Conservation (phyloP, 2,113 vertebrate species). For the Notechis scutatus region DNA sequence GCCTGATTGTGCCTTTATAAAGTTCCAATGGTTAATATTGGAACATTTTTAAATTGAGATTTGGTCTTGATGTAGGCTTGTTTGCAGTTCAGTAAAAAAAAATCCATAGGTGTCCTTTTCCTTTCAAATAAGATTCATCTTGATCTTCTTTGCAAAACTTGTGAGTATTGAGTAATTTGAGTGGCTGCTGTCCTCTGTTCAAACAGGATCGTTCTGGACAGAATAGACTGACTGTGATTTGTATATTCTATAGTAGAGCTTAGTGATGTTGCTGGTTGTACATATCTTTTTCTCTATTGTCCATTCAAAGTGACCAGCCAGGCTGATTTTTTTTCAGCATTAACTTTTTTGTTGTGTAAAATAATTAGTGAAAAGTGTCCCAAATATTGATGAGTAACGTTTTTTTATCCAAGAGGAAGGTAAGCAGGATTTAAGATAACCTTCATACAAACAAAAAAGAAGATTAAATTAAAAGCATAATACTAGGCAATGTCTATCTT, state of each 20-base stretch:
- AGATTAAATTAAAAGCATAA: background rate
- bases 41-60: background rate
- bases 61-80: background rate
- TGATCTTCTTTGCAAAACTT: background rate
- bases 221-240: background rate
- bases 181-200: background rate
- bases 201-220: background rate
- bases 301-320: background rate
- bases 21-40: background rate
- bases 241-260: background rate
- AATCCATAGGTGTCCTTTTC: background rate
- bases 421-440: background rate
- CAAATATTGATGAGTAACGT: background rate
- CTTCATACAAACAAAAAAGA: background rate
- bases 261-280: background rate
- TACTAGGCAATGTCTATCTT: background rate
- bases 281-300: background rate
- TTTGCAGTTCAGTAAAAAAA: background rate
- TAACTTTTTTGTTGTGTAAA: rapidly evolving
- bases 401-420: background rate
- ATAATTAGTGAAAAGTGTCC: background rate
- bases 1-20: background rate
- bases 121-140: background rate
- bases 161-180: background rate
- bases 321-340: background rate